Percentiles rank a stretch among this genome's conserved stretches.
phyloP scores from a whole-genome alignment of 2,888 invertebrate species.

The Esperia sulphurella region DNA sequence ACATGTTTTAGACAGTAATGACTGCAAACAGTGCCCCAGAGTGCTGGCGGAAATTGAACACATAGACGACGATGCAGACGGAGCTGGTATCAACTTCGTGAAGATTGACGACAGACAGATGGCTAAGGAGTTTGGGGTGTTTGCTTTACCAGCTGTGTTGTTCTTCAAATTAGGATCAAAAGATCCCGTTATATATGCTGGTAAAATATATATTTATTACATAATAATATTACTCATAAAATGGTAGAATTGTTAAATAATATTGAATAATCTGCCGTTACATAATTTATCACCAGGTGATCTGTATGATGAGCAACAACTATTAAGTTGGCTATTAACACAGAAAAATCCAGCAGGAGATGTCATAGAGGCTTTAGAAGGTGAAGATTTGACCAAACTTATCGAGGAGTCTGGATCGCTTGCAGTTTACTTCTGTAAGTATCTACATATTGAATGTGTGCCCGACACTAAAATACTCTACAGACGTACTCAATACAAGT shows the following conservation, averaged over 20 bases:
- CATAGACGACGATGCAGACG: slow-evolving; percentile 95
- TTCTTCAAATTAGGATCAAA: slow-evolving; percentile 93
- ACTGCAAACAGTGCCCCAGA: slow-evolving; percentile 95
- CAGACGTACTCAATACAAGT: slow-evolving; percentile 16
- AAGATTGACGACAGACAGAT: slow-evolving; percentile 93
- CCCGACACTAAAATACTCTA: slow-evolving; percentile 24
- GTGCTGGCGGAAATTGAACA: slow-evolving; percentile 93
- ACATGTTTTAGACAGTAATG: slow-evolving; percentile 91
- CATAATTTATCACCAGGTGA: slow-evolving; percentile 79
- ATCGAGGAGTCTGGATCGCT: slow-evolving; percentile 90
- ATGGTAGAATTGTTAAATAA: no score
- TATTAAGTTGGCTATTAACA: slow-evolving; percentile 93
- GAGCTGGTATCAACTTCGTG: slow-evolving; percentile 94
- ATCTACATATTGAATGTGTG: slow-evolving; percentile 9
- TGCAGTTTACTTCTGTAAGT: slow-evolving; percentile 96
- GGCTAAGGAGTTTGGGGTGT: slow-evolving; percentile 93
- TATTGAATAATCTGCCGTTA: no score
- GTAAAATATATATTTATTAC: slow-evolving; percentile 54
- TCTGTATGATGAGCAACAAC: slow-evolving; percentile 91
- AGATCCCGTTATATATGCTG: slow-evolving; percentile 95
- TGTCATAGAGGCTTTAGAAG: slow-evolving; percentile 92
- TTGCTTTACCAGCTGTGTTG: slow-evolving; percentile 92
- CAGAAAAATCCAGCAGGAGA: slow-evolving; percentile 96
- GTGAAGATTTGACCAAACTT: slow-evolving; percentile 85
- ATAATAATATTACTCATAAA: no score